A percentile compares a stretch with the other conserved stretches of the same genome.
These are phyloP conservation scores for Cottoperca gobio DNA, from an alignment of 2,797 vertebrate species.

Conservation along the genomic window DNA sequence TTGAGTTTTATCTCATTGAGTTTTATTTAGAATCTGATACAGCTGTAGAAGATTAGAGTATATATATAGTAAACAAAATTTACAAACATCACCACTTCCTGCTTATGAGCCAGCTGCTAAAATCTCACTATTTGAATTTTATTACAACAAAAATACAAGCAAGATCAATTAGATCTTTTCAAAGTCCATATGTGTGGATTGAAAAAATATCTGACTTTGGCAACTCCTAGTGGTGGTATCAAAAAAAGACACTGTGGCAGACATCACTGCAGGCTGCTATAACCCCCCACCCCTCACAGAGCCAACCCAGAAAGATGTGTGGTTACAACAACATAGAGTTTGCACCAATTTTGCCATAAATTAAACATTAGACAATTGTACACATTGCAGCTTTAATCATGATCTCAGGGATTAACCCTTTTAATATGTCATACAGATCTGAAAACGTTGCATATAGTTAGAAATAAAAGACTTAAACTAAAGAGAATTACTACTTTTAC, in stretches of 20 bases:
- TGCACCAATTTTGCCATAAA: background rate
- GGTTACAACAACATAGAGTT: background rate
- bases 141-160: conserved; percentile 5
- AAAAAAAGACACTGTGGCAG: background rate
- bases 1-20: background rate
- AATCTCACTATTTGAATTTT: background rate
- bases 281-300: background rate
- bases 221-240: conserved; percentile 28
- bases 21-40: background rate
- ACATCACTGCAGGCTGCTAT: background rate
- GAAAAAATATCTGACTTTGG: conserved; percentile 14
- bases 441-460: background rate
- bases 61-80: background rate
- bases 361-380: background rate
- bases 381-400: background rate
- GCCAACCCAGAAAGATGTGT: background rate
- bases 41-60: background rate
- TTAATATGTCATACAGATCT: background rate
- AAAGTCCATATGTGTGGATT: background rate
- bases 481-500: background rate
- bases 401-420: background rate
- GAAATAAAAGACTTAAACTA: background rate
- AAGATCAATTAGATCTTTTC: background rate
- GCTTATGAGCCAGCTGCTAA: background rate
- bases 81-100: too few relatives aligned